These are phyloP conservation scores for Heliocidaris erythrogramma DNA, from an alignment of 35 echinoderm and acorn worm genomes.

Conservation along the genomic window DNA sequence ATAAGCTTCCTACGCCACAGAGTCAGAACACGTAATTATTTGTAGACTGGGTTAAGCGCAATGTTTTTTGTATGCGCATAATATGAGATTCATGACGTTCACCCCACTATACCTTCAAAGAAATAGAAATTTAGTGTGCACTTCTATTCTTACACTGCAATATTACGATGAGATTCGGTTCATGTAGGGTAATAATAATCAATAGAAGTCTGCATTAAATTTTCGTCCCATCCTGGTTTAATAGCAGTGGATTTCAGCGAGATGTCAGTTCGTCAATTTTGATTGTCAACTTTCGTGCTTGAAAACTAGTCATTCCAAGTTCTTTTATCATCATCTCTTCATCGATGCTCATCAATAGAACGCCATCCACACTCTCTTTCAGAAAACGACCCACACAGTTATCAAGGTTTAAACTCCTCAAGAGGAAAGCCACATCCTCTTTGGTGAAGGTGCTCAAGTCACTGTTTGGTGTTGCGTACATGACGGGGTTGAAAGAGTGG, in stretches of 20 bases:
- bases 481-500: not conserved
- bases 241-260: not conserved
- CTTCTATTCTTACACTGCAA: no score
- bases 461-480: not conserved
- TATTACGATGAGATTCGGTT: no score
- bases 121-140: no score
- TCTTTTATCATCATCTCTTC: constrained; percentile 33
- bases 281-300: not conserved
- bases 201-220: no score
- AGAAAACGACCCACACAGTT: not conserved
- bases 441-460: not conserved
- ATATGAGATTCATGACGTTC: no score
- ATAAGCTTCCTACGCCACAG: no score
- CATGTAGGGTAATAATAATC: no score
- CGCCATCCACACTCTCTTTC: not conserved
- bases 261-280: not conserved
- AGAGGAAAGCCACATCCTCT: not conserved
- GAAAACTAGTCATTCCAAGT: constrained; percentile 28
- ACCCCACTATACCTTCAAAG: no score
- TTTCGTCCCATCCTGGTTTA: no score
- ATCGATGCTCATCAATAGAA: not conserved
- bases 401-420: not conserved
- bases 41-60: no score
- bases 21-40: no score
- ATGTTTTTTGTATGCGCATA: no score